Base-by-base conservation (phyloP, 2,888 invertebrate species). In the Dolichopus griseipennis region DNA sequence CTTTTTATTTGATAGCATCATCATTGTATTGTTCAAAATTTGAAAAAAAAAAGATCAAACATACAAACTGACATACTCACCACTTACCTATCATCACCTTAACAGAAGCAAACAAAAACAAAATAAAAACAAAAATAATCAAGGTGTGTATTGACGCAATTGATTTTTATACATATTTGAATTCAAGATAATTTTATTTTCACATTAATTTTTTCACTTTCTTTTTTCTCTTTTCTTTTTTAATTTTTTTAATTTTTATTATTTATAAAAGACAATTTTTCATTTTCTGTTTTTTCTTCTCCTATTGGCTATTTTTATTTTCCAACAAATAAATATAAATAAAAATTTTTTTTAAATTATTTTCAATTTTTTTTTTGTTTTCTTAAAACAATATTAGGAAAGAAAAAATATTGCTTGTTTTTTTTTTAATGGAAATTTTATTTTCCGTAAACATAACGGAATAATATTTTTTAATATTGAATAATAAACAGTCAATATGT, bases 131-230 rank as follows among this genome's bases (percentile, higher is more conserved):
- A 27, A 27, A 27, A 27, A 27, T 27, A 27, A 52, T 52, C 52
- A 52, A 52, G 52, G 52, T 52, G 52, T 52, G 52, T 6, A 52
- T 52, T 52, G 52, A 52, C 52, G 52, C 52, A 52, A 52, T 52
- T 12, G 6, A 52, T 18, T 52, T 52, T 52, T 15, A 5, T n/a
- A n/a, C n/a, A n/a, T 15, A 52, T 52, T 52, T 10, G 12, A 37
- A 37, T 10, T 37, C 12, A 12, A 37, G 37, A 37, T 37, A 37
- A 37, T 37, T 37, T 37, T 9, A 37, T 10, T 10, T 27, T 27
- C 27, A 27, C 27, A 27, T 27, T 27, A 27, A 27, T 27, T 27
- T n/a, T 27, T 27, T 41, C 15, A 41, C 15, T 41, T 41, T 41
- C 15, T 15, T 41, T 41, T 41, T 41, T 41, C 18, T 52, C 18